Base-by-base conservation (phyloP, 1,140 invertebrate genomes). In the Forficula auricularia region DNA sequence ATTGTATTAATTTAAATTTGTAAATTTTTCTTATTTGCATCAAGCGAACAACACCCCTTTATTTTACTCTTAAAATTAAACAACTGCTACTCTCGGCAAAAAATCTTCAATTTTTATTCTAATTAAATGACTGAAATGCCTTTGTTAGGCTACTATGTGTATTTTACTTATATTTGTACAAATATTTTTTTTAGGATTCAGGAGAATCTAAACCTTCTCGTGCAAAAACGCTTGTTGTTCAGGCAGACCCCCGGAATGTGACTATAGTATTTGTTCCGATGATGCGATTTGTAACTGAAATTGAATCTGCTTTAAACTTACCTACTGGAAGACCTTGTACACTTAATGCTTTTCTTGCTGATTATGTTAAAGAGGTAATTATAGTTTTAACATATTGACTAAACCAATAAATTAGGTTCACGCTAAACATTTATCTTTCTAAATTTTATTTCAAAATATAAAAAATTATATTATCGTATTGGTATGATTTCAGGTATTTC, bases 241-340 rank as follows among this genome's bases (percentile, higher is more conserved):
- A 71, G 50, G 73, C 80, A 10, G 72, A 77, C 58, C 73, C 78
- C 20, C 73, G 72, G 55, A 82, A 84, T 54, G 82, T 87, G 32
- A 77, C 75, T 46, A 65, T 76, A 19, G 72, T 88, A 34, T 86
- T 77, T 60, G 73, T 74, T 45, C 73, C 79, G 8, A 64, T 87
- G 38, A 74, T 76, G 61, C 67, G 66, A 44, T 86, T 86, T 56
- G 73, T 83, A 45, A 67, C 72, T 51, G 81, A 86, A 59, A 78
- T 86, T 46, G 82, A 87, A 59, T 64, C 67, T 47, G 67, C 70
- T 36, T 64, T 78, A 53, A 68, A 68, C 44, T 70, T 68, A 49
- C 57, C 68, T 48, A 56, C 73, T 32, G 73, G 73, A 44, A 61
- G 63, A 55, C 67, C 68, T 34, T 80, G 73, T 54, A 72, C 73